Conservation (phyloP, 2,113 vertebrate species). For the Tor tambroides region DNA sequence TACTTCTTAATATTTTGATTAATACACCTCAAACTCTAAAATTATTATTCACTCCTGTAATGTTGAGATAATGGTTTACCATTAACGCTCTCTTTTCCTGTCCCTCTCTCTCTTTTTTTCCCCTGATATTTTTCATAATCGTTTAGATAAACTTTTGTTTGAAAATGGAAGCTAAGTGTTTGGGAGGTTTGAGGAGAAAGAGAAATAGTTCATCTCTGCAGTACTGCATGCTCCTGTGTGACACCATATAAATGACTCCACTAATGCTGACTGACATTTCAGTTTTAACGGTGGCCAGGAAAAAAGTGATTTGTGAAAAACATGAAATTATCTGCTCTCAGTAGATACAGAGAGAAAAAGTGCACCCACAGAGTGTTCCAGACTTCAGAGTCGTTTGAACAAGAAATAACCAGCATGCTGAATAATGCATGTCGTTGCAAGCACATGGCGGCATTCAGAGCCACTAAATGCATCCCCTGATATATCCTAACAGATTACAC, state of each 20-base stretch:
- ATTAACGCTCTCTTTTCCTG: neutral
- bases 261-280: constrained; percentile 76
- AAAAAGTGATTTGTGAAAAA: constrained; percentile 56
- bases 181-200: constrained; percentile 16
- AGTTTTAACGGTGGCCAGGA: constrained; percentile 59
- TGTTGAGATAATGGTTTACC: constrained; percentile 68
- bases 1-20: constrained; percentile 71
- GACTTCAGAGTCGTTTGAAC: constrained; percentile 10
- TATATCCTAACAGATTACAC: neutral
- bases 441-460: neutral
- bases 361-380: constrained; percentile 15
- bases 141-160: constrained; percentile 68
- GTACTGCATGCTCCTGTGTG: constrained; percentile 56
- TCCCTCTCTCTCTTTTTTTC: constrained; percentile 46
- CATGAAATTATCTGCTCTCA: constrained; percentile 56
- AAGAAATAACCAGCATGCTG: constrained; percentile 10
- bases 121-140: constrained; percentile 75
- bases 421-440: constrained; percentile 17
- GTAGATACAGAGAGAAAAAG: constrained; percentile 25
- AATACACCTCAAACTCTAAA: constrained; percentile 73
- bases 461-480: neutral
- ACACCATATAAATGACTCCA: constrained; percentile 71
- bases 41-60: constrained; percentile 58
- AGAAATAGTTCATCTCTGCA: neutral
- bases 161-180: constrained; percentile 60